Base-by-base conservation (phyloP, 1,140 invertebrate genomes). In the Physella acuta region DNA sequence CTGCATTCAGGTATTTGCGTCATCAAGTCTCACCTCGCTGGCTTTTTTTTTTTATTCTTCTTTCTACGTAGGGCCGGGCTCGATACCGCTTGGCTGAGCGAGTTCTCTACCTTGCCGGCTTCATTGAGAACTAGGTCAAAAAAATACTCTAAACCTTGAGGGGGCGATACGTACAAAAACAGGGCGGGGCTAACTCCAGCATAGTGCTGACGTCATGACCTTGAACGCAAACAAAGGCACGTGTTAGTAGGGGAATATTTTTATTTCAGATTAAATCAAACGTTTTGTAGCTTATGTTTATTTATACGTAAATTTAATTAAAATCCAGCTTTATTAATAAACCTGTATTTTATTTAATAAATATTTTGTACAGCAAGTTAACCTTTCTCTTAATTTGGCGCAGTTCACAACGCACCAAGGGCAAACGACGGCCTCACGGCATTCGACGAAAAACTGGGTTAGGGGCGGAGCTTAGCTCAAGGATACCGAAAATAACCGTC, bases 161-260 rank as follows among this genome's bases (percentile, higher is more conserved):
- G 52, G 52, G 16, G 52, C 52, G 52, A 55, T 26, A 26, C 16
- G 52, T 16, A 55, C 52, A 55, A 55, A 5, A 37, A 39, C 39
- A 66, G 71, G 74, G 68, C 58, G 71, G 62, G 59, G 60, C 62
- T 71, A 62, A 69, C 51, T 68, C 39, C 64, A 68, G 61, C 39
- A 31, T 36, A 51, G 31, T 49, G 31, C 65, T 71, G 68, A 73
- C 71, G 68, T 73, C 71, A 75, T 70, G 74, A 73, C 74, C 74
- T 75, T 75, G 74, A 61, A 63, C 44, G 68, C 65, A 72, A 72
- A 71, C 65, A 75, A 72, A 71, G 62, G 58, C 71, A 75, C 68
- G 70, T 64, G 71, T 52, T 63, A 28, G 33, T 17, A 14, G 26
- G 64, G 64, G 4, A 55, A 5, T n/a, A 61, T 56, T 56, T 37